A percentile compares a stretch with the other conserved stretches of the same genome.
Conservation (phyloP, 2,797 vertebrate species). For the Myotis pilosus region DNA sequence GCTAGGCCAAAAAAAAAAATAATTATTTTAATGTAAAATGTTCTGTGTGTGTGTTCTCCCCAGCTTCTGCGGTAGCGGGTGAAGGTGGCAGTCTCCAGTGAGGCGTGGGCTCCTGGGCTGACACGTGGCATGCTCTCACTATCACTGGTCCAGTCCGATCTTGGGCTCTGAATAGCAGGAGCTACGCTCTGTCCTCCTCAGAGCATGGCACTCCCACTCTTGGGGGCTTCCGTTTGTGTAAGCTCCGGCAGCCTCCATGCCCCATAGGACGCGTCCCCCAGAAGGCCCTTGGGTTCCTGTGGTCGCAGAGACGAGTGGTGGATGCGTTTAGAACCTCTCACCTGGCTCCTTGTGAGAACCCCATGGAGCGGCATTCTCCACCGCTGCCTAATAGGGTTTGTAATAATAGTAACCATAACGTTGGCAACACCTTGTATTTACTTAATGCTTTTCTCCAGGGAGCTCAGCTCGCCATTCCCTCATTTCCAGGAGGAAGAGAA, state of each 20-base stretch:
- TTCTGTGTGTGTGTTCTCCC: neutral
- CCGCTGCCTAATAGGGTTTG: neutral
- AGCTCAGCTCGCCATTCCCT: constrained; percentile 44
- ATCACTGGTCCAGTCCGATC: neutral
- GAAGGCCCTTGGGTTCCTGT: neutral
- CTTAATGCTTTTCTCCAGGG: constrained; percentile 53
- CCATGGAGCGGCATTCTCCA: neutral
- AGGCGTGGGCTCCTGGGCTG: neutral
- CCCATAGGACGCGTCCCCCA: neutral
- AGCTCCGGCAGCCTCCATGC: neutral
- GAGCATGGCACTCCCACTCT: neutral
- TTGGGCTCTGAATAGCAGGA: neutral
- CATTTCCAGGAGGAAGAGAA: constrained; percentile 57
- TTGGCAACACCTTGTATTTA: neutral
- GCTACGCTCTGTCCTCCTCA: neutral
- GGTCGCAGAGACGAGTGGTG: neutral
- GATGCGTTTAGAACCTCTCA: neutral
- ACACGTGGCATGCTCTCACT: neutral
- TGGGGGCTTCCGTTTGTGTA: neutral
- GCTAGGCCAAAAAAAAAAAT: neutral
- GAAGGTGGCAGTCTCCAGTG: neutral
- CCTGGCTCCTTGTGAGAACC: neutral
- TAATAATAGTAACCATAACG: constrained; percentile 36
- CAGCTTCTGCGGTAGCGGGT: neutral
- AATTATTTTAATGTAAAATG: neutral